These are phyloP conservation scores for Punctoribates punctum DNA, from an alignment of 2,888 invertebrate species.

Conservation along the genomic window DNA sequence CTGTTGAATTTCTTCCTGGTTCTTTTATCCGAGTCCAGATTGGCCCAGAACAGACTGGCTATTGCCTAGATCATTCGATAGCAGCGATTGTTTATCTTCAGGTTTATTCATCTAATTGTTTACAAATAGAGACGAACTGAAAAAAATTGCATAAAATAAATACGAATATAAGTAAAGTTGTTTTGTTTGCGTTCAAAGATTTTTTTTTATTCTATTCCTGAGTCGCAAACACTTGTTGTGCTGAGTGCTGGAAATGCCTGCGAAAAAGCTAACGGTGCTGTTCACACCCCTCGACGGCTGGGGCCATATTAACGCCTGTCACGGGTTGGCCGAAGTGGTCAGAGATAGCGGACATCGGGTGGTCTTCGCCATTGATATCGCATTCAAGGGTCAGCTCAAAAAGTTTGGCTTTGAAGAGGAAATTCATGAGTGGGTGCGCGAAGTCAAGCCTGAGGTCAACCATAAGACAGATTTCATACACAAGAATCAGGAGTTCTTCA, in stretches of 20 bases:
- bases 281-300: constrained; percentile 36
- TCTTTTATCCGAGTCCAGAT: too few relatives aligned
- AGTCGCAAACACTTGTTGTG: too few relatives aligned
- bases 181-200: too few relatives aligned
- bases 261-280: constrained; percentile 8
- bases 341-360: constrained; percentile 21
- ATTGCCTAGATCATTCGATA: too few relatives aligned
- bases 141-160: too few relatives aligned
- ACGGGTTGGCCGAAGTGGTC: constrained; percentile 24
- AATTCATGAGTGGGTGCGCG: background rate
- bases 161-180: too few relatives aligned
- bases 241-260: background rate
- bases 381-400: constrained; percentile 1
- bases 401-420: constrained; percentile 32
- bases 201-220: too few relatives aligned
- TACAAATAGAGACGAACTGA: too few relatives aligned
- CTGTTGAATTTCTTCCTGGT: too few relatives aligned
- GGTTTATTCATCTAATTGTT: too few relatives aligned
- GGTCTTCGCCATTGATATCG: constrained; percentile 5
- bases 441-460: background rate
- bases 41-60: too few relatives aligned
- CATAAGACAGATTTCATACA: background rate
- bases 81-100: too few relatives aligned
- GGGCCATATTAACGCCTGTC: constrained; percentile 32
- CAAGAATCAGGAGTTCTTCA: background rate